Percentiles rank a stretch among this genome's conserved stretches.
Evolutionary conservation across 2,888 invertebrate species (phyloP).

Genomic region (Nephrotoma guestfalica): DNA sequence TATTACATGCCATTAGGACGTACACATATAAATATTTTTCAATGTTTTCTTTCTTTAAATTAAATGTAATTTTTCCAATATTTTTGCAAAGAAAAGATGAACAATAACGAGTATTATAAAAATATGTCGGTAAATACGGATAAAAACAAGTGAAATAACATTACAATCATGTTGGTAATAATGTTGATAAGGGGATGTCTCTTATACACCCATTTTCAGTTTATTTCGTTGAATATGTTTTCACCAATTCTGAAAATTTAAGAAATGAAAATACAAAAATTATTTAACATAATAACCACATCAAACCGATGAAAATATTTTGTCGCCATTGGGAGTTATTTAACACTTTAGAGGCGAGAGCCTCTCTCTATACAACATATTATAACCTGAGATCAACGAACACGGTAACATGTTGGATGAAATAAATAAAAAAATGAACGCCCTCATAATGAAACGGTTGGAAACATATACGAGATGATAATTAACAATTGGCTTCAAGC

Average conservation of each 20-base stretch:
- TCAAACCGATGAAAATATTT: background rate
- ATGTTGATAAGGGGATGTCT: background rate
- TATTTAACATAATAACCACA: background rate
- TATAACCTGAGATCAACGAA: background rate
- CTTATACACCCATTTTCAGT: background rate
- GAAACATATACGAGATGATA: background rate
- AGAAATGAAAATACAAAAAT: background rate
- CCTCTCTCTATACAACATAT: background rate
- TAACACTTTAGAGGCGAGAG: background rate
- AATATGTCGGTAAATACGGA: background rate
- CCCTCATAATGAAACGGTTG: background rate
- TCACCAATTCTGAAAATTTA: background rate
- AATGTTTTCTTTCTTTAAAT: background rate
- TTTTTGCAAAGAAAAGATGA: background rate
- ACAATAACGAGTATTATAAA: background rate
- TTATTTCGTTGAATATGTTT: background rate
- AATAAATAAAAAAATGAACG: background rate
- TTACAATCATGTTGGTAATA: background rate
- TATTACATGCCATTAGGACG: background rate
- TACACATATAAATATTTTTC: background rate
- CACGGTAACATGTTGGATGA: background rate
- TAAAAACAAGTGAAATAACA: background rate
- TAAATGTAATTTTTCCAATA: background rate
- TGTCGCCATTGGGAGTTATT: constrained; percentile 1
- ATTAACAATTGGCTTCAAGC: constrained; percentile 1